Evolutionary conservation across 2,888 invertebrate genomes (phyloP), one percentile per base, ranked within the genome.

Genomic region (Cetonia aurata): DNA sequence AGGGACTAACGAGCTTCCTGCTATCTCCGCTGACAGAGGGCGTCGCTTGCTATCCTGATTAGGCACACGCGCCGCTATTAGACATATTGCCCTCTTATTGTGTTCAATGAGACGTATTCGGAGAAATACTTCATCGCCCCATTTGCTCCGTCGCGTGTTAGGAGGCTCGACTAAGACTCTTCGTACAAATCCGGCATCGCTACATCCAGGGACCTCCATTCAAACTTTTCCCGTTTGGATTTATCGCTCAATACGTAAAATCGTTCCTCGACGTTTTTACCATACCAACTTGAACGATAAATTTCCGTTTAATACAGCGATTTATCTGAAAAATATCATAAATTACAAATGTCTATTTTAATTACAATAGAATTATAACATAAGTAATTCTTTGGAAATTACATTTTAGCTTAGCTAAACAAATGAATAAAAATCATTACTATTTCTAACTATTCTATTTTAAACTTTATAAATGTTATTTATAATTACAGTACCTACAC

Each of bases 1-100:
- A 81, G 78, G 76, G 75, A 76, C 78, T 80, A 81, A 81, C 80
- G 80, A 80, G 79, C 79, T 79, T 77, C 77, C 80, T 77, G 76
- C 77, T 77, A 78, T 79, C 78, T 77, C 69, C 37, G 62, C 62
- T 57, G 72, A 68, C 72, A 72, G 74, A 72, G 73, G 72, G 73
- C 70, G 65, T 57, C 69, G 41, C 59, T 70, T 71, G 74, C 74
- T 75, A 71, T 67, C 70, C 74, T 76, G 77, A 77, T 77, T 77
- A 77, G 75, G 68, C 71, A 70, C 71, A 73, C 70, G 72, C 71
- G 71, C 65, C 60, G 57, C 67, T 69, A 73, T 73, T 72, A 71
- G 70, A 66, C 66, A 55, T 67, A 71, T 67, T 69, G 67, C 56
- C 67, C 67, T 57, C 55, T 57, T 65, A 42, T 59, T 57, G 70